Conservation (phyloP, 2,797 vertebrate species). For the Mustela erminea region DNA sequence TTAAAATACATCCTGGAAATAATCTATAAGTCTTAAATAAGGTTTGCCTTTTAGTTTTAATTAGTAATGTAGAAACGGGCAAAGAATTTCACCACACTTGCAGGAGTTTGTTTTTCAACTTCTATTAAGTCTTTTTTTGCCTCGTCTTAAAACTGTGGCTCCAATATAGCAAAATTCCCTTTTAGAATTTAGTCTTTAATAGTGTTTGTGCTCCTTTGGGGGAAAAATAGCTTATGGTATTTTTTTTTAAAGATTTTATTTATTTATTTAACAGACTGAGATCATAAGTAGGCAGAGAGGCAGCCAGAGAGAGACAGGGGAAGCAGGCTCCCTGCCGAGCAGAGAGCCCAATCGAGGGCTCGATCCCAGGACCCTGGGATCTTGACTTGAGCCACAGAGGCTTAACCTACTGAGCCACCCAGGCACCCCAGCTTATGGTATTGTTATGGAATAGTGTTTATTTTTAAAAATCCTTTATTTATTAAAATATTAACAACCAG, state of each 20-base stretch:
- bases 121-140: neutral
- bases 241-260: no score
- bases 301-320: no score
- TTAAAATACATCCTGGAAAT: neutral
- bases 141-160: neutral
- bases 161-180: conserved; percentile 1
- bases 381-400: no score
- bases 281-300: no score
- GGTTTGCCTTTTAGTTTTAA: neutral
- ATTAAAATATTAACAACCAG: neutral
- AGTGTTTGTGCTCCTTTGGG: neutral
- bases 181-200: conserved; percentile 5
- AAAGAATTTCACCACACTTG: neutral
- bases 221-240: neutral
- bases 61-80: neutral
- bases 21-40: neutral
- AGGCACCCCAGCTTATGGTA: no score
- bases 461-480: neutral
- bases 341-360: no score
- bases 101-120: neutral
- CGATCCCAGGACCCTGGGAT: no score
- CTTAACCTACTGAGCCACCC: no score
- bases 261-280: no score
- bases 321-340: no score
- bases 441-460: neutral